These are phyloP conservation scores for Leucopsar rothschildi DNA, from an alignment of 2,113 vertebrate genomes.

Conservation along the genomic window DNA sequence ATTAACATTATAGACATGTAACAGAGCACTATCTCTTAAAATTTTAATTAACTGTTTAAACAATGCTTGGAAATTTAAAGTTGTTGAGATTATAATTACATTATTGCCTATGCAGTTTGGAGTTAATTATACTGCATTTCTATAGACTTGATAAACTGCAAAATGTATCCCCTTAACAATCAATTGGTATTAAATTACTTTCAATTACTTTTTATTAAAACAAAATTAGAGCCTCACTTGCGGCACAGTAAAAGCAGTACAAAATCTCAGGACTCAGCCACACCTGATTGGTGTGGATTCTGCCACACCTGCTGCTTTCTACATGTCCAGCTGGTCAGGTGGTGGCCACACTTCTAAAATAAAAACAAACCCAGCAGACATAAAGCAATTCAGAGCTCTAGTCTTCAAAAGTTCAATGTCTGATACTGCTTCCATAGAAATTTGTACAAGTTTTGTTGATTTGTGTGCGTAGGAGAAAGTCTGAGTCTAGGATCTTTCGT, in stretches of 20 bases:
- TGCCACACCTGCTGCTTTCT: slow-evolving; percentile 22
- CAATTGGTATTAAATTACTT: slow-evolving; percentile 72
- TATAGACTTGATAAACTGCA: slow-evolving; percentile 70
- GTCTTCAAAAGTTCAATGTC: background rate
- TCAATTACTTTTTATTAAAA: slow-evolving; percentile 75
- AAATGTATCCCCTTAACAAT: slow-evolving; percentile 73
- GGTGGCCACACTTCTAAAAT: slow-evolving; percentile 14
- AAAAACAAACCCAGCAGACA: background rate
- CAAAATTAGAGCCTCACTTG: slow-evolving; percentile 67
- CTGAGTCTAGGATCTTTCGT: background rate
- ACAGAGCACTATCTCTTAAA: slow-evolving; percentile 60
- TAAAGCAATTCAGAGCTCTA: background rate
- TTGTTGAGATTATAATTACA: slow-evolving; percentile 71
- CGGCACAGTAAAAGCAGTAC: slow-evolving; percentile 24
- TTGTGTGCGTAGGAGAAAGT: background rate
- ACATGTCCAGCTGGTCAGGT: slow-evolving; percentile 37
- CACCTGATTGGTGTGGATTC: background rate
- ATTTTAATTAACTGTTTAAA: slow-evolving; percentile 76
- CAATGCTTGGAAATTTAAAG: slow-evolving; percentile 66
- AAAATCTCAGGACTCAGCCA: background rate
- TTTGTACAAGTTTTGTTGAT: background rate
- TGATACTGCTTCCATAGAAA: fast-evolving
- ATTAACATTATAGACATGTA: slow-evolving; percentile 49
- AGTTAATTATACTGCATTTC: slow-evolving; percentile 72
- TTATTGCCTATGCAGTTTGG: slow-evolving; percentile 64